Evolutionary conservation across 2,113 vertebrate genomes (phyloP), one percentile per base, ranked within the genome.

Genomic region (Melanostigma gelatinosum): DNA sequence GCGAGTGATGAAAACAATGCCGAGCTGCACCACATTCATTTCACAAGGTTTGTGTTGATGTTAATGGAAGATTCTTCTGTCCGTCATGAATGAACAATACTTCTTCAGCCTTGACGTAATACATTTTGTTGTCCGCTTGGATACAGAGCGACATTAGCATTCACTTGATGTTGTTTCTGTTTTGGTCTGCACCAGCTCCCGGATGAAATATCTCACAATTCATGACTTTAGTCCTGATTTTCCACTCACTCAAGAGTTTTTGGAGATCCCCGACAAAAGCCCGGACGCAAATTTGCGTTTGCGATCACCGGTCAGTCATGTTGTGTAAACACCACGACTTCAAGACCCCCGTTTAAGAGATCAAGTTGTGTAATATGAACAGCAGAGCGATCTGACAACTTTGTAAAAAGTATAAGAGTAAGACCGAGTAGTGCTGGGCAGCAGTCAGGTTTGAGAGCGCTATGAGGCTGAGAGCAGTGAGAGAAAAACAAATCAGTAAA

Each of bases 121-220:
- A 9, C 15, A 4, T 60, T 48, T n/a, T 44, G 24, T 7, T 58
- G 34, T 48, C 36, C 61, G 20, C 44, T 42, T 32, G 13, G 62
- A n/a, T 40, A 10, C 8, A 2, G 38, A 63, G 29, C 36, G 27
- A n/a, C 13, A 4, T 67, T 67, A 11, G 6, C 10, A 58, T 50
- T 72, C 27, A 52, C n/a, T 3, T 20, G 2, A 7, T 44, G 61
- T 29, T 32, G 38, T 66, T n/a, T 61, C 27, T 1, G n/a, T 38
- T 76, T 74, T 52, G 55, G 72, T 80, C 67, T 48, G 44, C 61
- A 72, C 67, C 67, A 22, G 18, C 22, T 74, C 52, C 18, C 22
- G 2, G 1, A 3, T 11, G 18, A 75, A 32, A 44, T 15, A 32
- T 32, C 0, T 57, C 54, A 57, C 11, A 5, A 4, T 27, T 12